Evolutionary conservation across 23 tunicate species (phyloP), one percentile per base, ranked within the genome.

Genomic region (Botrylloides violaceus): DNA sequence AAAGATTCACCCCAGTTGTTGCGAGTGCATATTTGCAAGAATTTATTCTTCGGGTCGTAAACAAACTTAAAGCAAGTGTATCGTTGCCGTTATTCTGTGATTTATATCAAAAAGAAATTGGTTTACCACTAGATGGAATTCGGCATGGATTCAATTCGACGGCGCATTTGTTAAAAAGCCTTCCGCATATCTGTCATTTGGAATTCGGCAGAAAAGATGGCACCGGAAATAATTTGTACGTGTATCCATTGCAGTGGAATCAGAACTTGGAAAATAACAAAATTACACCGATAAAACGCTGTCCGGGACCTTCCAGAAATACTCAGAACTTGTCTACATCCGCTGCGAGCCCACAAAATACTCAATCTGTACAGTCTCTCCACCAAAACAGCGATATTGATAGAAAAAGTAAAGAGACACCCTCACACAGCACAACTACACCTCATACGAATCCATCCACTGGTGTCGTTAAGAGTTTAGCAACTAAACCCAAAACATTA

Each of bases 151-250:
- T 70, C 2, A 24, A 32, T 12, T 32, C 49, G 28, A 29, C 66
- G 32, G 71, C 70, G 2, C 49, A 68, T 22, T 21, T 80, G 2
- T 43, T 87, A 22, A 36, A 75, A 19, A 0, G 32, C 4, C 75
- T 87, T 70, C 79, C 86, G 0, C 85, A 87, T 34, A 63, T 87
- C 29, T 82, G 79, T 26, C 49, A 59, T 25, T 55, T 87, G 20
- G 95, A 87, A 21, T 87, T 29, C 49, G 95, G 95, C 38, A 60
- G 80, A 34, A 68, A 49, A 43, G 84, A 87, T 34, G 57, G 68
- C 2, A 35, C 59, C 23, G 95, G 95, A 2, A 71, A 87, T 31
- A 76, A 75, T 35, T 25, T 87, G 22, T 80, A 80, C 33, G 36
- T 87, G 25, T 76, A 65, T 80, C 95, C 95, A 1, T 50, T 82